These are phyloP conservation scores for Eonycteris spelaea DNA, from an alignment of 2,113 vertebrate genomes.

Conservation along the genomic window DNA sequence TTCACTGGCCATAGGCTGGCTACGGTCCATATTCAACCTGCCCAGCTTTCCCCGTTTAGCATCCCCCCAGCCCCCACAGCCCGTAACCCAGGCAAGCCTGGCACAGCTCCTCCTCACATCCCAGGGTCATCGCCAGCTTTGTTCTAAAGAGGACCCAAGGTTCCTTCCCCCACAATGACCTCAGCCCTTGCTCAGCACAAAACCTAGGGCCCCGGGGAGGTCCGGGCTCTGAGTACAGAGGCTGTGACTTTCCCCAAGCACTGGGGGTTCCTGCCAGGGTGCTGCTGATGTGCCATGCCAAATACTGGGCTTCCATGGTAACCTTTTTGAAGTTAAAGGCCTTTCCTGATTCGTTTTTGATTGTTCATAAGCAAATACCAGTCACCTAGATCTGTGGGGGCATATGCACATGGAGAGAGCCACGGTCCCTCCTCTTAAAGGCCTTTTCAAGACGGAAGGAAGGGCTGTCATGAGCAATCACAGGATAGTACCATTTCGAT, in stretches of 20 bases:
- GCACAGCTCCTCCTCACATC: neutral
- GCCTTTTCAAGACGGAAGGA: neutral
- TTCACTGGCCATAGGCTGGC: slow-evolving; percentile 38
- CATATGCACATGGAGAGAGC: slow-evolving; percentile 30
- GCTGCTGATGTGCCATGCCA: neutral
- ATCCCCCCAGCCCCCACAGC: neutral
- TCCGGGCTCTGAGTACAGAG: neutral
- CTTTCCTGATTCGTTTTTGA: neutral
- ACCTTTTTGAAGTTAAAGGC: neutral
- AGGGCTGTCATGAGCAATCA: neutral
- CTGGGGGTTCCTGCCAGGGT: neutral
- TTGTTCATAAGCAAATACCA: neutral
- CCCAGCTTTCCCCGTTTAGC: neutral
- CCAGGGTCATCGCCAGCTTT: slow-evolving; percentile 6
- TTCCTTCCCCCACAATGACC: neutral
- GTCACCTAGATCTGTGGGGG: neutral
- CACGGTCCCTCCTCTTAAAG: neutral
- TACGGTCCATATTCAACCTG: neutral
- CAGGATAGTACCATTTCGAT: neutral
- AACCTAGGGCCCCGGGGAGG: neutral
- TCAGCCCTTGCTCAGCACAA: neutral
- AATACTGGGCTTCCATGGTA: neutral
- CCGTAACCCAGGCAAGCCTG: neutral
- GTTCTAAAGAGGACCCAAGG: neutral
- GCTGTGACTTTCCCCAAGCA: neutral